Conservation (phyloP, 2,888 invertebrate genomes). For the Iselma pallidipennis region DNA sequence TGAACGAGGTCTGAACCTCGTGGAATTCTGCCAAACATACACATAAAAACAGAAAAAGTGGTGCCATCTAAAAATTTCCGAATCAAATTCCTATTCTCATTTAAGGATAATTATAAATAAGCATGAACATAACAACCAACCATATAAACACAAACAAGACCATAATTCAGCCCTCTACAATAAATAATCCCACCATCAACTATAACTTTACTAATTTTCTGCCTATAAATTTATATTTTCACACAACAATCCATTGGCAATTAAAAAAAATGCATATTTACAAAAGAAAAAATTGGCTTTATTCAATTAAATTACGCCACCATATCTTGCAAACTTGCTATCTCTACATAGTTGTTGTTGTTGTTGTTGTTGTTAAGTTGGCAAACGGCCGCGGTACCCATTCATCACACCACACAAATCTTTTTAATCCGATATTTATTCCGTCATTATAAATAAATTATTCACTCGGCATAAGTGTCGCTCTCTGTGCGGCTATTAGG, state of each 20-base stretch:
- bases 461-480: constrained; percentile 51
- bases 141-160: constrained; percentile 41
- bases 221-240: constrained; percentile 55
- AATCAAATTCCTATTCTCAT: constrained; percentile 27
- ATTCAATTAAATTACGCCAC: constrained; percentile 41
- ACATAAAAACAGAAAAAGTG: too few species aligned
- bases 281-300: constrained; percentile 16
- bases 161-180: constrained; percentile 38
- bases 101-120: constrained; percentile 34
- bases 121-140: constrained; percentile 32
- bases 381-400: constrained; percentile 31
- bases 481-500: constrained; percentile 53
- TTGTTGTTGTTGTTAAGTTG: constrained; percentile 1
- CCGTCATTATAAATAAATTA: constrained; percentile 58
- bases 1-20: neutral
- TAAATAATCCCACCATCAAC: constrained; percentile 35
- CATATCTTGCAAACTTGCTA: constrained; percentile 5
- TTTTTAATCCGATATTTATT: constrained; percentile 57
- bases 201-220: constrained; percentile 54
- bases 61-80: neutral
- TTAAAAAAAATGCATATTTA: constrained; percentile 39
- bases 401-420: constrained; percentile 57
- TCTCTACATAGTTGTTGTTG: neutral
- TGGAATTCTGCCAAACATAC: neutral
- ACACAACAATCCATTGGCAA: constrained; percentile 25